phyloP scores from a whole-genome alignment of 2,797 vertebrate species.

The Aselliscus stoliczkanus region DNA sequence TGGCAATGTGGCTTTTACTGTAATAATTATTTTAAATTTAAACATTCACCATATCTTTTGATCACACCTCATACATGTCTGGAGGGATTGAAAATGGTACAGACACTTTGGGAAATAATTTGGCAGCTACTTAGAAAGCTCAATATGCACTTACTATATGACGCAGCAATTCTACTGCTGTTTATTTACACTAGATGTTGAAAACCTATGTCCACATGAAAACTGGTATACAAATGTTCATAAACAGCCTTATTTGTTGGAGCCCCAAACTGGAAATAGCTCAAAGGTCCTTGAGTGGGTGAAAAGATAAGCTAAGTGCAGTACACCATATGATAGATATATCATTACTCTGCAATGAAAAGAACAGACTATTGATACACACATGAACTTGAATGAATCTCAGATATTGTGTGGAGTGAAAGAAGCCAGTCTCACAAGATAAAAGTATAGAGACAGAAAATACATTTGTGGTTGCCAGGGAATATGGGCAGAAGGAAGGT shows the following conservation, averaged over 20 bases:
- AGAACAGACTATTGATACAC: too few species aligned
- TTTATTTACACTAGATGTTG: neutral
- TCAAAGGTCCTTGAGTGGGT: neutral
- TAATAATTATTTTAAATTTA: too few species aligned
- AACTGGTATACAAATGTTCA: neutral
- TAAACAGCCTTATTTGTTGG: neutral
- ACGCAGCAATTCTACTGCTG: neutral
- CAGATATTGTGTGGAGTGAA: neutral
- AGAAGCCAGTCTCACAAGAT: neutral
- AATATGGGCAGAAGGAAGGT: neutral
- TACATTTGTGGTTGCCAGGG: neutral
- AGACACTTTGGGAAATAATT: neutral
- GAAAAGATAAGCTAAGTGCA: neutral
- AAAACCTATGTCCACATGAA: neutral
- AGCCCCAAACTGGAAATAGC: neutral
- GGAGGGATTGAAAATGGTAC: too few species aligned
- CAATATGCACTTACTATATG: neutral
- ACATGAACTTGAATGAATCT: neutral
- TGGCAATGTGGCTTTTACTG: too few species aligned
- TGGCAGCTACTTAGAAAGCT: neutral
- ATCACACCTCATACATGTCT: too few species aligned
- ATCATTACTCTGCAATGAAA: too few species aligned
- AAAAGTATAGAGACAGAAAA: rapidly evolving
- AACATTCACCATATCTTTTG: too few species aligned
- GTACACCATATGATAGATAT: rapidly evolving